These are phyloP conservation scores for Musca vetustissima DNA, from an alignment of 1,140 invertebrate genomes.

Conservation along the genomic window DNA sequence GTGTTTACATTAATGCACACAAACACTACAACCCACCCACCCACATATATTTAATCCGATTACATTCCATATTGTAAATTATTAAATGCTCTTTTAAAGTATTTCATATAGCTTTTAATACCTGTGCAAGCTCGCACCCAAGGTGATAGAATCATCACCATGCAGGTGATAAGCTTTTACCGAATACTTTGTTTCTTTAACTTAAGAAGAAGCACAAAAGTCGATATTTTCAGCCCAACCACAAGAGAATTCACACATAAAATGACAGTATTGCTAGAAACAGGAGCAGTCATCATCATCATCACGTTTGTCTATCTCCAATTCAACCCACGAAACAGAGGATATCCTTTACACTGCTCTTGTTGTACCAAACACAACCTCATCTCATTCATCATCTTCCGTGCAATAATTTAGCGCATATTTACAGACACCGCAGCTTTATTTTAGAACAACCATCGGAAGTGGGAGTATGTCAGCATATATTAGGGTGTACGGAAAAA, in stretches of 20 bases:
- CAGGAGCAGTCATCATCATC: no score
- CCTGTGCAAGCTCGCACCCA: not conserved
- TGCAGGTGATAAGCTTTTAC: conserved; percentile 16
- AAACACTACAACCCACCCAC: no score
- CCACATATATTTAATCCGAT: conserved; percentile 15
- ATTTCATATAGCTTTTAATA: not conserved
- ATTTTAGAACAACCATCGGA: no score
- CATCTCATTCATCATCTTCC: not conserved
- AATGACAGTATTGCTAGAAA: not conserved
- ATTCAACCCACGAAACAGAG: not conserved
- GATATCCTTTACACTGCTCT: not conserved
- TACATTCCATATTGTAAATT: conserved; percentile 18
- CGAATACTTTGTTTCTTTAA: not conserved
- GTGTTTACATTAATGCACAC: no score
- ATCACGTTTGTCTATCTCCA: no score
- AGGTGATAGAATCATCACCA: conserved; percentile 8
- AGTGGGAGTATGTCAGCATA: no score
- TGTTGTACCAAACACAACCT: not conserved
- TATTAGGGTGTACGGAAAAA: no score
- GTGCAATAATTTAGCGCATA: not conserved
- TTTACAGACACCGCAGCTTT: not conserved
- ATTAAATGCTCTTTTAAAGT: conserved; percentile 15
- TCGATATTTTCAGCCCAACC: not conserved
- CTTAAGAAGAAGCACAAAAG: not conserved
- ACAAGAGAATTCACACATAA: not conserved